These are phyloP conservation scores for Tenthredo livida DNA, from an alignment of 2,888 invertebrate species.

Conservation along the genomic window DNA sequence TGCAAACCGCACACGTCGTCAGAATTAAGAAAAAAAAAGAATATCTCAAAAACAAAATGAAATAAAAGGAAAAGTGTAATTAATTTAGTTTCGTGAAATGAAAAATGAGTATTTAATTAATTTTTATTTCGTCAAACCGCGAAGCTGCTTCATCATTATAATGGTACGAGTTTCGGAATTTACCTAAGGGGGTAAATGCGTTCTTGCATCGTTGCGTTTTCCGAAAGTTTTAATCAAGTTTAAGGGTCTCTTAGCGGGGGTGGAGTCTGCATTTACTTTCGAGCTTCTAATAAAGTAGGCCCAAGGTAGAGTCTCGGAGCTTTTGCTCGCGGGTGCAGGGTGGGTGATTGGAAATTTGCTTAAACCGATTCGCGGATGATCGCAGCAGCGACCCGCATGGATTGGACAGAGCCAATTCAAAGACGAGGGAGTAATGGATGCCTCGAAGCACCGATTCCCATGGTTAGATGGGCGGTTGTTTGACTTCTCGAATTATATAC, in stretches of 20 bases:
- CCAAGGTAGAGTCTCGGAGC: background rate
- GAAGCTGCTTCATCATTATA: background rate
- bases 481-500: conserved; percentile 47
- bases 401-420: background rate
- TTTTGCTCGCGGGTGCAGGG: background rate
- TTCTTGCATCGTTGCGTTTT: conserved; percentile 39
- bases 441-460: background rate
- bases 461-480: conserved; percentile 32
- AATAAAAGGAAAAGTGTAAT: background rate
- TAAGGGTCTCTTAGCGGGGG: background rate
- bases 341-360: conserved; percentile 31
- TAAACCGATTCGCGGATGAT: conserved; percentile 24
- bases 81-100: background rate
- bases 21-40: background rate
- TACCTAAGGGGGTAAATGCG: conserved; percentile 20
- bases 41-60: background rate
- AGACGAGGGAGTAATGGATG: conserved; percentile 25
- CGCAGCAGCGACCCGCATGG: conserved; percentile 12
- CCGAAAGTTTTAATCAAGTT: conserved; percentile 42
- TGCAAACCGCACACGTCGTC: conserved; percentile 2
- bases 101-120: background rate
- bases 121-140: background rate
- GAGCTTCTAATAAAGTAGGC: conserved; percentile 30
- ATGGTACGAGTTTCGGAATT: background rate
- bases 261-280: conserved; percentile 24